These are phyloP conservation scores for Mesorhabditis sp. DNA, from an alignment of 2,888 invertebrate genomes.

Conservation along the genomic window DNA sequence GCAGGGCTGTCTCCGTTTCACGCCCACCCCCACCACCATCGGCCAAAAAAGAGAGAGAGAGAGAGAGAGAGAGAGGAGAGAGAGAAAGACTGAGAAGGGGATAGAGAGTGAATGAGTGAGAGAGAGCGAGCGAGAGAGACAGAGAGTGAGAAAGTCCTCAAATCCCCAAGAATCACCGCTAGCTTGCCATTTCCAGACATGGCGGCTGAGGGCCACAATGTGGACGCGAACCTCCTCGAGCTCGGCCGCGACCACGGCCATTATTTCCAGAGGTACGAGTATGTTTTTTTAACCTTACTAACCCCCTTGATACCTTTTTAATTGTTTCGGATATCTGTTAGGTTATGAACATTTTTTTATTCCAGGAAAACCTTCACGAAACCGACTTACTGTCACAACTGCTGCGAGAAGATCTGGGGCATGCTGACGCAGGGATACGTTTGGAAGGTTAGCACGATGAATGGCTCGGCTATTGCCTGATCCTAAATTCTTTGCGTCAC, in stretches of 20 bases:
- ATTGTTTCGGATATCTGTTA: background rate
- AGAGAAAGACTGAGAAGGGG: no score
- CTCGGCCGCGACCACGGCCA: constrained; percentile 71
- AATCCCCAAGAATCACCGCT: no score
- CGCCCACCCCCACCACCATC: no score
- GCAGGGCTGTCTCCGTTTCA: no score
- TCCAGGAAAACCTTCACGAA: constrained; percentile 82
- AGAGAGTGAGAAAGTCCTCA: no score
- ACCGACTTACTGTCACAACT: constrained; percentile 99
- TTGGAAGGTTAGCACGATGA: constrained; percentile 85
- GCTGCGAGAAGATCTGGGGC: constrained; percentile 99
- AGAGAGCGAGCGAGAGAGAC: no score
- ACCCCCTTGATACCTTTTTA: background rate
- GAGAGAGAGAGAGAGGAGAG: no score
- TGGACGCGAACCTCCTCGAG: constrained; percentile 51
- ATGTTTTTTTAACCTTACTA: background rate
- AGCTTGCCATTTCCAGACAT: constrained; percentile 23
- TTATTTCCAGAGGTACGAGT: constrained; percentile 81
- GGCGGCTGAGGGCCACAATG: constrained; percentile 57
- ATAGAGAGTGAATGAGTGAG: no score
- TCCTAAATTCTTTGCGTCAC: background rate
- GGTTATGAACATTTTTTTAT: background rate
- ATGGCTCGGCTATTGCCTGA: constrained; percentile 7
- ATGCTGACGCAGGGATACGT: constrained; percentile 98
- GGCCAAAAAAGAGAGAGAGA: no score